A percentile compares a stretch with the other conserved stretches of the same genome.
Conservation (phyloP, 2,797 vertebrate species). For the Arnoldichthys spilopterus region DNA sequence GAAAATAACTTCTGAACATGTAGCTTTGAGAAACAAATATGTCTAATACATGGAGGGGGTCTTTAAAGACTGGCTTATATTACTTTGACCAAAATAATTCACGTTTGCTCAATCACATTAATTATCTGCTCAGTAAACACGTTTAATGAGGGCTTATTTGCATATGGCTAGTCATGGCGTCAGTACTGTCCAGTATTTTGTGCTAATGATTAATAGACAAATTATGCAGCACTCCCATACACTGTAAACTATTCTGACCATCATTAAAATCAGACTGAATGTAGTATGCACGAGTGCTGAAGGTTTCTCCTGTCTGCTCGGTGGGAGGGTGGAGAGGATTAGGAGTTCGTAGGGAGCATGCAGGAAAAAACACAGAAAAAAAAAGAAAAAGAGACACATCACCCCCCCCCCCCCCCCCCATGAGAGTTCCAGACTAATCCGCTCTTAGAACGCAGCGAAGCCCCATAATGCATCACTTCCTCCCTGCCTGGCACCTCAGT, state of each 20-base stretch:
- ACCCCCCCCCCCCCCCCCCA: background rate
- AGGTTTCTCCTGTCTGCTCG: conserved; percentile 19
- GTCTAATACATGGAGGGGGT: no score
- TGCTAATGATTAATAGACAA: background rate
- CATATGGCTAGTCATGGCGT: background rate
- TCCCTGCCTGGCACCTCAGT: conserved; percentile 36
- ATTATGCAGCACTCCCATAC: background rate
- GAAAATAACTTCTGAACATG: no score
- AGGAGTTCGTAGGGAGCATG: conserved; percentile 20
- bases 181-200: no score
- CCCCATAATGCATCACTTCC: conserved; percentile 51
- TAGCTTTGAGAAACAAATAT: no score
- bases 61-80: no score
- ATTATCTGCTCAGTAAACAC: background rate
- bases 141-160: background rate
- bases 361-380: background rate
- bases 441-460: conserved; percentile 41
- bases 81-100: no score
- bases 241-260: background rate
- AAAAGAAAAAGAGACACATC: background rate
- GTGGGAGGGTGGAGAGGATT: conserved; percentile 23
- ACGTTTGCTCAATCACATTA: no score
- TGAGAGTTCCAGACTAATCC: conserved; percentile 56
- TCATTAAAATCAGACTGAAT: conserved; percentile 14
- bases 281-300: background rate